Base-by-base conservation (phyloP, 2,797 vertebrate genomes). In the Tenualosa thibaudeaui region DNA sequence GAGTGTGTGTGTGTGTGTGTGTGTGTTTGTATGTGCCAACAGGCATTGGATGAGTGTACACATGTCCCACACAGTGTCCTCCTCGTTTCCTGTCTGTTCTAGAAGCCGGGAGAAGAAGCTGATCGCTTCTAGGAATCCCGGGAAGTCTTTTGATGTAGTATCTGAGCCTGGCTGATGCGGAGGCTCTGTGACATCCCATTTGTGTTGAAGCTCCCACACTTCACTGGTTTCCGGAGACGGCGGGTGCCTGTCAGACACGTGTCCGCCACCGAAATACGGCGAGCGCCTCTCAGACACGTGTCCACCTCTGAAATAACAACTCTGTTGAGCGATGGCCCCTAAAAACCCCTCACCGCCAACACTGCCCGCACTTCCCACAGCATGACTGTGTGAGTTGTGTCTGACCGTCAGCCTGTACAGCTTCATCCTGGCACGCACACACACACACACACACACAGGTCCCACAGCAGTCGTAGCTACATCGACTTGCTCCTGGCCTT, bases 171-270 rank as follows among this genome's bases (percentile, higher is more conserved):
- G 17, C 15, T 9, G 31, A 78, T 17, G 71, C 43, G 40, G 71
- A 43, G 71, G 19, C 71, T 78, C 71, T 46, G 71, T 78, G 71
- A 78, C 71, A 78, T 78, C 71, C 71, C 17, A 22, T 78, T 78
- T 78, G 37, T 78, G 37, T 43, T 7, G 71, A 78, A 43, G 71
- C 65, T 46, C 19, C 37, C 71, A 46, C 71, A 78, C 37, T 43
- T 78, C 71, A 7, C 71, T 78, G 71, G 37, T 17, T 78, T 19
- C 37, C 13, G 5, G 71, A 78, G 71, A 78, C 40, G 12, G 37
- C 65, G 9, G 50, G 50, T 8, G 13, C 31, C 13, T 71, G 15
- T 40, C 31, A 37, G 37, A 71, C 31, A 71, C 65, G 37, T 40
- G 65, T 71, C 65, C 65, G 13, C 26, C 5, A 40, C 26, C 50